Base-by-base conservation (phyloP, 2,888 invertebrate genomes). In the Melinaea marsaeus region DNA sequence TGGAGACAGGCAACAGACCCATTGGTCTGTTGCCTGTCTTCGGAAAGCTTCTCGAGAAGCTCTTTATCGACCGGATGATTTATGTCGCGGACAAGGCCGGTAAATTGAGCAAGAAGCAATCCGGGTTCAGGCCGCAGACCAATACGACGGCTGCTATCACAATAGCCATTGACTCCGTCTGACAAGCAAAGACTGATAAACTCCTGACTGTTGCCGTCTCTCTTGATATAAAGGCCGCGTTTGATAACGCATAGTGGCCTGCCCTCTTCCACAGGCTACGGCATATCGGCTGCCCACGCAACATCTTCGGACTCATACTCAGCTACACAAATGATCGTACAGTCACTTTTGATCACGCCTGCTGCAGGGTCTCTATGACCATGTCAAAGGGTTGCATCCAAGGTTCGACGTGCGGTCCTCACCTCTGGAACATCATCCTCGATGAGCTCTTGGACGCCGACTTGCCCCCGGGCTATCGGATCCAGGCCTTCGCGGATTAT, bases 301-400 rank as follows among this genome's bases (percentile, higher is more conserved):
- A 48, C 48, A 48, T 48, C 22, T 48, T 6, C 4, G 22, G 4
- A 6, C 13, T 48, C 13, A 13, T 13, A 3, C 48, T n/a, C 48
- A 48, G 22, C 5, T 48, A 48, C 4, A 6, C 48, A 22, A 7
- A 46, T 9, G n/a, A 3, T 4, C 46, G 13, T 46, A 46, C 11
- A 13, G 46, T 46, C 6, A 46, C n/a, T 11, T 11, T 13, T 46
- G 46, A 46, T 11, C 46, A 46, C 46, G 46, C 46, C 13, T 46
- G 13, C n/a, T 46, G 46, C 46, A 46, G 46, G 2, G 11, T 46
- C n/a, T 4, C 46, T n/a, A 46, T 2, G 60, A 4, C 9, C 0
- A 71, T 68, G 60, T 63, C 69, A 2, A 71, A 57, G 47, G 74
- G 74, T 0, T 75, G 74, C 59, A 65, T 75, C 0, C 74, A 75